These are phyloP conservation scores for Acanthosepion lycidas DNA, from an alignment of 2,888 invertebrate species.

Conservation along the genomic window DNA sequence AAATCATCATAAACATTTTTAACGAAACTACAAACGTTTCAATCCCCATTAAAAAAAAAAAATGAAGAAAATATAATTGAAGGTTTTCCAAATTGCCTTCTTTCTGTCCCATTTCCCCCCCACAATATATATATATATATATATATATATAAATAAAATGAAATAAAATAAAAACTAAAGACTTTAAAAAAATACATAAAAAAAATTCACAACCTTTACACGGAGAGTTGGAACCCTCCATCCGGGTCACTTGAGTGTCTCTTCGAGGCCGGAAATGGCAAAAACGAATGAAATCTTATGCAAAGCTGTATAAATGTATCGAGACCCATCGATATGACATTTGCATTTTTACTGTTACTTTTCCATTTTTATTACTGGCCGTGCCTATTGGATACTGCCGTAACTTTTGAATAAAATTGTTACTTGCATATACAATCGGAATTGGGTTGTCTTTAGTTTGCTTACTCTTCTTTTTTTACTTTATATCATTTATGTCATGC, in stretches of 20 bases:
- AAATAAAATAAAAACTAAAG: background rate
- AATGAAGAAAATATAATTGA: too few species aligned
- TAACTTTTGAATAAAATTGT: constrained; percentile 46
- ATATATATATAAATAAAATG: background rate
- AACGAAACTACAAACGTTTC: background rate
- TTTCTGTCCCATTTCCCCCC: background rate
- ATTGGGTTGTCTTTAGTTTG: background rate
- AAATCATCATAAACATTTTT: background rate
- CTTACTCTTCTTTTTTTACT: background rate
- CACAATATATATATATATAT: background rate
- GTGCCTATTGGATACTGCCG: constrained; percentile 33
- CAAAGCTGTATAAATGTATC: constrained; percentile 8
- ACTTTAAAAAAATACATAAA: background rate
- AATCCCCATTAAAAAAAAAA: background rate
- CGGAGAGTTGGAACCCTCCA: constrained; percentile 33
- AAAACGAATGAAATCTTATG: constrained; percentile 9
- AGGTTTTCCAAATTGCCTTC: background rate
- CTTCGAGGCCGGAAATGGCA: constrained; percentile 33
- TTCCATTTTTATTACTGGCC: constrained; percentile 33
- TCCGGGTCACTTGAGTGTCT: constrained; percentile 33
- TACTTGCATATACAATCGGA: constrained; percentile 44
- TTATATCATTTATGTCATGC: background rate
- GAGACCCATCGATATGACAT: background rate
- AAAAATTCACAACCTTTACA: background rate
- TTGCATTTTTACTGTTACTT: constrained; percentile 33